Percentiles rank a stretch among this genome's conserved stretches.
Evolutionary conservation across 2,797 vertebrate species (phyloP).

Genomic region (Hydrophis major): DNA sequence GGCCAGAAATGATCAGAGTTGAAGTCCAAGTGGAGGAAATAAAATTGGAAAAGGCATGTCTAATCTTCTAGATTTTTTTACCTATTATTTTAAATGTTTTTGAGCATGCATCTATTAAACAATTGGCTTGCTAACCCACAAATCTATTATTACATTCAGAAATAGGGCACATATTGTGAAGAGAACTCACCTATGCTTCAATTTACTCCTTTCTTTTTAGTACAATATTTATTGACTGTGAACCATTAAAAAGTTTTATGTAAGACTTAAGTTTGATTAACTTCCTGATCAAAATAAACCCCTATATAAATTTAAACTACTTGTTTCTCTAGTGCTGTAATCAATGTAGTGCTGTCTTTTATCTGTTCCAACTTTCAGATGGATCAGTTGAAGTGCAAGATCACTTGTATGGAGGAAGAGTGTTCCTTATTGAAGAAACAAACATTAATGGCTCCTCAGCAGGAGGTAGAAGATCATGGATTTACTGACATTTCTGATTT

Average conservation of each 20-base stretch:
- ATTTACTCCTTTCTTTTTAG: background rate
- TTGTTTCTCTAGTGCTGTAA: background rate
- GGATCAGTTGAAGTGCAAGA: conserved; percentile 85
- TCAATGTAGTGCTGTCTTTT: background rate
- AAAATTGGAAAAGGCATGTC: background rate
- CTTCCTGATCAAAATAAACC: background rate
- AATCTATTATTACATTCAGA: background rate
- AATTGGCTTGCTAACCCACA: background rate
- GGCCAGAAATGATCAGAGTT: background rate
- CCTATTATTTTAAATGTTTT: background rate
- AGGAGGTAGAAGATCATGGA: conserved; percentile 51
- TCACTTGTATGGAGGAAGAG: conserved; percentile 72
- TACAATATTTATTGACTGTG: background rate
- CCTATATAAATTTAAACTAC: background rate
- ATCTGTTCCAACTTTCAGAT: conserved; percentile 71
- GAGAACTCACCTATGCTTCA: background rate
- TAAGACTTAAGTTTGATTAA: background rate
- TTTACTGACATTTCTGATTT: conserved; percentile 57
- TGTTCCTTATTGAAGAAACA: conserved; percentile 56
- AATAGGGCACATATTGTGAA: background rate
- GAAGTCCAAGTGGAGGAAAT: background rate
- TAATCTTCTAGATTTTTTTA: background rate
- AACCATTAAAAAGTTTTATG: background rate
- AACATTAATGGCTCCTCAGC: background rate
- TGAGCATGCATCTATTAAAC: background rate